Evolutionary conservation across 2,888 invertebrate genomes (phyloP).

Genomic region (Agrilus cyanescens): DNA sequence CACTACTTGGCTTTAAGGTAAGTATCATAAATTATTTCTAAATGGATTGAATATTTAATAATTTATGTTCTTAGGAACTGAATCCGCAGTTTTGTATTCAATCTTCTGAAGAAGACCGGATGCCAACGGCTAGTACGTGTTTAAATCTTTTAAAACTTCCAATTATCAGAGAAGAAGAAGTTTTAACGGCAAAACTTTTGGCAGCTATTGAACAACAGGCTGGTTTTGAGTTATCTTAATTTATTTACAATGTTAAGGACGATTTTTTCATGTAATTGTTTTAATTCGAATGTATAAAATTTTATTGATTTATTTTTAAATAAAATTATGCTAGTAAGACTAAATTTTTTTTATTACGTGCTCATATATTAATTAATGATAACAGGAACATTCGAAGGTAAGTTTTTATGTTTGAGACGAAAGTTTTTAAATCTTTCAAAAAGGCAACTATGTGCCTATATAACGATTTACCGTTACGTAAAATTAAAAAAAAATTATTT

Average conservation of each 20-base stretch:
- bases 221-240: slow-evolving; percentile 89
- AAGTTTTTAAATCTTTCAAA: too few species aligned
- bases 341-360: too few species aligned
- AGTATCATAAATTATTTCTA: slow-evolving; percentile 5
- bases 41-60: background rate
- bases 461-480: too few species aligned
- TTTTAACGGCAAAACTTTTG: slow-evolving; percentile 69
- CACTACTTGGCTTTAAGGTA: slow-evolving; percentile 93
- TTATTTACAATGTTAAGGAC: background rate
- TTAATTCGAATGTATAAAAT: too few species aligned
- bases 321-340: too few species aligned
- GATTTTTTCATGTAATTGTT: too few species aligned
- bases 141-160: slow-evolving; percentile 96
- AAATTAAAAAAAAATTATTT: too few species aligned
- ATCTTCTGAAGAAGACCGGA: slow-evolving; percentile 80
- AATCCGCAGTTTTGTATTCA: slow-evolving; percentile 96
- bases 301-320: too few species aligned
- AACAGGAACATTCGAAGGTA: too few species aligned
- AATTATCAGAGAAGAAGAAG: slow-evolving; percentile 67
- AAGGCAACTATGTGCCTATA: too few species aligned
- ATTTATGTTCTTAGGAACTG: slow-evolving; percentile 53
- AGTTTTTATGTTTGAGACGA: too few species aligned
- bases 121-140: slow-evolving; percentile 96
- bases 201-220: slow-evolving; percentile 92
- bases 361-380: too few species aligned